Base-by-base conservation (phyloP, 2,888 invertebrate species). In the Diplazon laetatorius region DNA sequence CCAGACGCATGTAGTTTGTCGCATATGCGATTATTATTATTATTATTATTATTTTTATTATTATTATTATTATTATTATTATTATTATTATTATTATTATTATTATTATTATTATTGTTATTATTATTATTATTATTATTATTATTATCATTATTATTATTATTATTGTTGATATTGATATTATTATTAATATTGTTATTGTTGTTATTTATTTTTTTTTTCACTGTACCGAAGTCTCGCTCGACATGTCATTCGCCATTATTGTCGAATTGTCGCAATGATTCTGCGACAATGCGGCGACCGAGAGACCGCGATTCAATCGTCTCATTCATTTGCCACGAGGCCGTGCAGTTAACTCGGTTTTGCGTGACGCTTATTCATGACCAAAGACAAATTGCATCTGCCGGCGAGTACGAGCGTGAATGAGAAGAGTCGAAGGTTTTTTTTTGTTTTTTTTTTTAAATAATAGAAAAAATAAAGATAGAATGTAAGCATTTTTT, bases 291-390 rank as follows among this genome's bases (percentile, higher is more conserved):
- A 20, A 5, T 48, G 30, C 16, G 16, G 44, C 16, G 10, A 18
- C 48, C 30, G 30, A 55, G 6, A 10, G n/a, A n/a, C n/a, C n/a
- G 59, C 18, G 20, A 39, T 60, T 25, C 25, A 25, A 46, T 62
- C 62, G 62, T 30, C n/a, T 25, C 59, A 20, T 39, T 35, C 5
- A 35, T 55, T 55, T 55, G 30, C n/a, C 12, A n/a, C 39, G 62
- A 16, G 14, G 44, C 60, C n/a, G 9, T 65, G 22, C 22, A 8
- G 35, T 14, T 50, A 18, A n/a, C 18, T 9, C 25, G 18, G 18
- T 37, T 50, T 50, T 20, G n/a, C n/a, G n/a, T n/a, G n/a, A n/a
- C 48, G 20, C 46, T 16, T n/a, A n/a, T n/a, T n/a, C n/a, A n/a
- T n/a, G n/a, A n/a, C 8, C 6, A 20, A 48, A 35, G 48, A 25